phyloP scores from a whole-genome alignment of 2,113 vertebrate species.

The Chaetodon auriga region DNA sequence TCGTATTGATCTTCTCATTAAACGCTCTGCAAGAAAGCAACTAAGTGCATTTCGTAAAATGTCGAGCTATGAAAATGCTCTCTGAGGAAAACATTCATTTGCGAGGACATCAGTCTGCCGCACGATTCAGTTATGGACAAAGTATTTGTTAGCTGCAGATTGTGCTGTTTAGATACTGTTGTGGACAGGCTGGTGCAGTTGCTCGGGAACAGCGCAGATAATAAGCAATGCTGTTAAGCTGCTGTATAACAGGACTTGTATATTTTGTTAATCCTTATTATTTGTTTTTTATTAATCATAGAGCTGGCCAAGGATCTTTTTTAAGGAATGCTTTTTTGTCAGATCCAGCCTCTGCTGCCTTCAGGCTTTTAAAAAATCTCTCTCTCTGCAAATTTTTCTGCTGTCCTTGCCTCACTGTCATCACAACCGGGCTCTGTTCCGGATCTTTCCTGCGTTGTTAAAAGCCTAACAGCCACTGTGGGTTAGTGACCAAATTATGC shows the following conservation, averaged over 20 bases:
- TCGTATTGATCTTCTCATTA: background rate
- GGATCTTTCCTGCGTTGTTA: slow-evolving; percentile 34
- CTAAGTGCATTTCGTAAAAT: background rate
- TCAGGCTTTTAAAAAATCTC: slow-evolving; percentile 36
- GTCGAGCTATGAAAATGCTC: background rate
- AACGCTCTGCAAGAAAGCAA: slow-evolving; percentile 17
- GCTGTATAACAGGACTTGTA: background rate
- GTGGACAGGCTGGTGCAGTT: background rate
- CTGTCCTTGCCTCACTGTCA: slow-evolving; percentile 18
- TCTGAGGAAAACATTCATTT: slow-evolving; percentile 1
- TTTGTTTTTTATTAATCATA: slow-evolving; percentile 24
- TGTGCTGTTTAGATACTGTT: background rate
- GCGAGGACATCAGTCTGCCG: background rate
- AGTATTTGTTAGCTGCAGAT: background rate
- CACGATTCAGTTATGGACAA: background rate
- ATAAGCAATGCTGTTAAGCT: background rate
- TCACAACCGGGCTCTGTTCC: slow-evolving; percentile 19
- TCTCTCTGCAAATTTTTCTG: slow-evolving; percentile 2
- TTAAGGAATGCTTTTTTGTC: background rate
- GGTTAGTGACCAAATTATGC: slow-evolving; percentile 49
- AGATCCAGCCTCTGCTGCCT: slow-evolving; percentile 14
- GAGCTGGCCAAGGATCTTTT: background rate
- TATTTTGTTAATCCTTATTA: slow-evolving; percentile 15
- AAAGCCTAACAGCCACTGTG: slow-evolving; percentile 45
- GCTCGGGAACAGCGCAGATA: slow-evolving; percentile 22